Evolutionary conservation across 1,140 invertebrate species (phyloP).

Genomic region (Drosophila pectinifera): DNA sequence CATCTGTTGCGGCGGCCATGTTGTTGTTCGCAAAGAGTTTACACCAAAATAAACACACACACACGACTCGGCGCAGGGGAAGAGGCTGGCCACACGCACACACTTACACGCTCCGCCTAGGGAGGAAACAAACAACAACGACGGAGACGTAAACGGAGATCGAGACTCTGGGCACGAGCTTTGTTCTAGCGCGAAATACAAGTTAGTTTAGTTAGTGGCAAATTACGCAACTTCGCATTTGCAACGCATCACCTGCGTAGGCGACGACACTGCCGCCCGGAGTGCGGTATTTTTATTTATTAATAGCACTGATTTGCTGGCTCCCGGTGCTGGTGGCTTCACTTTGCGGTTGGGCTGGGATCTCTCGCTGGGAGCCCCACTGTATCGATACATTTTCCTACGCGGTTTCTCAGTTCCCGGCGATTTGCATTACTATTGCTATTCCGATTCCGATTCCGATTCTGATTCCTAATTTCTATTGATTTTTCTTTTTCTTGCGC

Average conservation of each 20-base stretch:
- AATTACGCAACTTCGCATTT: constrained; percentile 73
- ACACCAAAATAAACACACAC: constrained; percentile 43
- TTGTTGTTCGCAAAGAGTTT: constrained; percentile 36
- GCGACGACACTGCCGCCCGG: constrained; percentile 21
- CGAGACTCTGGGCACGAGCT: constrained; percentile 54
- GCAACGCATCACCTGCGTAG: constrained; percentile 67
- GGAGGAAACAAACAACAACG: constrained; percentile 11
- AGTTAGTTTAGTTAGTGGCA: constrained; percentile 18
- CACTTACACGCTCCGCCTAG: constrained; percentile 16
- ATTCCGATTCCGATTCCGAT: constrained; percentile 35
- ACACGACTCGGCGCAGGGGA: constrained; percentile 23
- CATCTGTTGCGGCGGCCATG: constrained; percentile 80
- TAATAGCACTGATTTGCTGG: constrained; percentile 50
- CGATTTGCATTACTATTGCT: constrained; percentile 52
- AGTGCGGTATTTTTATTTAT: constrained; percentile 60
- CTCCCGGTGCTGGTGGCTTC: constrained; percentile 18
- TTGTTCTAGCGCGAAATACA: constrained; percentile 47
- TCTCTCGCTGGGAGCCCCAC: constrained; percentile 52
- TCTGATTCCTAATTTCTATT: constrained; percentile 44
- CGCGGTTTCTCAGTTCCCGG: constrained; percentile 15
- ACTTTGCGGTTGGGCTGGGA: constrained; percentile 23
- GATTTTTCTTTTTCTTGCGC: constrained; percentile 81
- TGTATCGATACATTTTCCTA: constrained; percentile 62
- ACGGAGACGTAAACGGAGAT: constrained; percentile 6
- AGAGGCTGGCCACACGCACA: too few relatives aligned